A percentile compares a stretch with the other conserved stretches of the same genome.
These are phyloP conservation scores for Tromatobia lineatoria DNA, from an alignment of 2,888 invertebrate genomes.

Conservation along the genomic window DNA sequence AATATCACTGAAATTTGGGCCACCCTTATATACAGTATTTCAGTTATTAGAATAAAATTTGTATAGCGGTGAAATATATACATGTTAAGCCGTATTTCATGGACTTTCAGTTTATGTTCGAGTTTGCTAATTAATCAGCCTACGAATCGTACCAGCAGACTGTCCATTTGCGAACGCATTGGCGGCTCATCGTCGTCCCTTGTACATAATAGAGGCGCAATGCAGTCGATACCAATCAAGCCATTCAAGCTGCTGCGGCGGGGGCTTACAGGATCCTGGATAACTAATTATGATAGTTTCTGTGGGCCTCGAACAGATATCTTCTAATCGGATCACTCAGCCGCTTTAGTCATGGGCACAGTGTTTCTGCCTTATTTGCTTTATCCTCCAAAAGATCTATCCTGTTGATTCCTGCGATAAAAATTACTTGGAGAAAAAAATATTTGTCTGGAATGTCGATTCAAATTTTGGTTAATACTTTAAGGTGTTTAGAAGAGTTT, in stretches of 20 bases:
- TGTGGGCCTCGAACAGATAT: not conserved
- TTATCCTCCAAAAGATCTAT: not conserved
- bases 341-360: not conserved
- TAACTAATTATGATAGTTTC: conserved; percentile 29
- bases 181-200: conserved; percentile 16
- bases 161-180: conserved; percentile 10
- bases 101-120: not conserved
- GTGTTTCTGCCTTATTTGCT: not conserved
- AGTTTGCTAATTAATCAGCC: not conserved
- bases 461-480: no score
- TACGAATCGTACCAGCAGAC: not conserved
- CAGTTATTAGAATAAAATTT: not conserved
- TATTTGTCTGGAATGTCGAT: no score
- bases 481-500: no score
- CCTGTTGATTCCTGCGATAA: no score
- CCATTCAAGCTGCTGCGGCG: conserved; percentile 1
- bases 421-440: no score
- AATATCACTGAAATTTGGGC: no score
- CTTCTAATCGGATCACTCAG: not conserved
- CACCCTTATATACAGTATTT: no score
- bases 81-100: not conserved
- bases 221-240: conserved; percentile 21
- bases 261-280: conserved; percentile 7
- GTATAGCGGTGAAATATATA: not conserved
- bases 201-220: conserved; percentile 1